These are phyloP conservation scores for Pantelozetes paolii DNA, from an alignment of 2,888 invertebrate genomes.

Conservation along the genomic window DNA sequence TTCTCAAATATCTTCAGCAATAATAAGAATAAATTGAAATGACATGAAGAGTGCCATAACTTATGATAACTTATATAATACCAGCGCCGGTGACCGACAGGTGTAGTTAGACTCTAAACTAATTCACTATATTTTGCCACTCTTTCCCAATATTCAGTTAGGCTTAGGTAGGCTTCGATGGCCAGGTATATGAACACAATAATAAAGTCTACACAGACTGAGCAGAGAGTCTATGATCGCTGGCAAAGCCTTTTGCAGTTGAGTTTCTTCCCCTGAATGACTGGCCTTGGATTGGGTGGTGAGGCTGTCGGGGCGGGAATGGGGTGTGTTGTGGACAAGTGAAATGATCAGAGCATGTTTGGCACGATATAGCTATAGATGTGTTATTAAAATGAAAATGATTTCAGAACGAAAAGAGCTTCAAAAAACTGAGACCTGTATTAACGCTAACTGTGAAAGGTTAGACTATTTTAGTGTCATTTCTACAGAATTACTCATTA, in stretches of 20 bases:
- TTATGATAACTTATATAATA: slow-evolving; percentile 16
- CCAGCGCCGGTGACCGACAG: slow-evolving; percentile 16
- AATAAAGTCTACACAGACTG: not conserved
- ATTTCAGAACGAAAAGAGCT: slow-evolving; percentile 24
- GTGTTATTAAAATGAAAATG: slow-evolving; percentile 41
- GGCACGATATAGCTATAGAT: slow-evolving; percentile 37
- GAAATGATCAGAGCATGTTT: slow-evolving; percentile 35
- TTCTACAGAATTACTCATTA: not conserved
- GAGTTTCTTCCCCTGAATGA: not conserved
- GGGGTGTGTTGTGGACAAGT: not conserved
- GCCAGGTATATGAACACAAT: slow-evolving; percentile 17
- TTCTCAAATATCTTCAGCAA: not conserved
- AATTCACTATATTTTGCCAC: not conserved
- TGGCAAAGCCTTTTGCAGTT: too few species aligned
- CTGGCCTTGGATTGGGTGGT: not conserved
- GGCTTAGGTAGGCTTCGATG: not conserved
- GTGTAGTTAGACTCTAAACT: slow-evolving; percentile 28
- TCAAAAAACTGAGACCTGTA: slow-evolving; percentile 29
- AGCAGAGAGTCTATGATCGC: not conserved
- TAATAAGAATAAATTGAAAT: not conserved
- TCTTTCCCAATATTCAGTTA: not conserved
- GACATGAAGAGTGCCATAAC: not conserved
- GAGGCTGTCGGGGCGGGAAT: not conserved
- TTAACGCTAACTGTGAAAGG: slow-evolving; percentile 6
- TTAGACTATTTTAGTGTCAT: not conserved